These are phyloP conservation scores for Andrena hattorfiana DNA, from an alignment of 2,888 invertebrate genomes.

Conservation along the genomic window DNA sequence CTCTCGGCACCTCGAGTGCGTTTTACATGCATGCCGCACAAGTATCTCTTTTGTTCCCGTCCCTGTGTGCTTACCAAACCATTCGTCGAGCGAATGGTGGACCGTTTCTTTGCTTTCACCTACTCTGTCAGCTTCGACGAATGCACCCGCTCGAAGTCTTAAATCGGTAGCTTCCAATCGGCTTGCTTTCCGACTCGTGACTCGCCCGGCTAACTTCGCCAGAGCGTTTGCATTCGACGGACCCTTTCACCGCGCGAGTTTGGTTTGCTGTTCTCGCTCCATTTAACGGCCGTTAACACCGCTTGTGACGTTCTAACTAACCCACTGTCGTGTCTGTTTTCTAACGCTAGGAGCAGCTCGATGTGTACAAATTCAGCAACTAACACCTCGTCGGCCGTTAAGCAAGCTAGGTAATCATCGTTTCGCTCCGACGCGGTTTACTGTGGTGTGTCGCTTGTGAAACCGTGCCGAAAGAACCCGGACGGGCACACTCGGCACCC, in stretches of 20 bases:
- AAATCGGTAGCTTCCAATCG: no score
- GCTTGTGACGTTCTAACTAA: conserved; percentile 32
- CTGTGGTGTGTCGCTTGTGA: conserved; percentile 19
- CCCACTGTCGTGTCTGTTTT: conserved; percentile 58
- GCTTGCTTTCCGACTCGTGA: no score
- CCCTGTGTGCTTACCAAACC: background rate
- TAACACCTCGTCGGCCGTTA: conserved; percentile 84
- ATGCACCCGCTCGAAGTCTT: background rate
- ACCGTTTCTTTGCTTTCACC: background rate
- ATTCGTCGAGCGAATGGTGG: background rate
- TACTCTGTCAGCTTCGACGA: background rate
- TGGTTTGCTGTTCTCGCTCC: conserved; percentile 14
- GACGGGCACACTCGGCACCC: background rate
- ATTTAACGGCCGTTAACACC: conserved; percentile 25
- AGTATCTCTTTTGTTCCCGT: background rate
- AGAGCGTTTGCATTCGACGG: background rate
- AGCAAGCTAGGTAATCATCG: conserved; percentile 82
- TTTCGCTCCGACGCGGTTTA: conserved; percentile 44
- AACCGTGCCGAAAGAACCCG: conserved; percentile 22
- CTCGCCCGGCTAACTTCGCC: background rate
- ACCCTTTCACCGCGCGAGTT: background rate
- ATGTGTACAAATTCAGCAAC: conserved; percentile 83
- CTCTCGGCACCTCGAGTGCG: conserved; percentile 8
- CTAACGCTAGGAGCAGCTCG: conserved; percentile 81
- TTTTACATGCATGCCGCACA: conserved; percentile 15